phyloP scores from a whole-genome alignment of 37 sponge, comb jelly and placozoan species.

The Petrosia ficiformis region DNA sequence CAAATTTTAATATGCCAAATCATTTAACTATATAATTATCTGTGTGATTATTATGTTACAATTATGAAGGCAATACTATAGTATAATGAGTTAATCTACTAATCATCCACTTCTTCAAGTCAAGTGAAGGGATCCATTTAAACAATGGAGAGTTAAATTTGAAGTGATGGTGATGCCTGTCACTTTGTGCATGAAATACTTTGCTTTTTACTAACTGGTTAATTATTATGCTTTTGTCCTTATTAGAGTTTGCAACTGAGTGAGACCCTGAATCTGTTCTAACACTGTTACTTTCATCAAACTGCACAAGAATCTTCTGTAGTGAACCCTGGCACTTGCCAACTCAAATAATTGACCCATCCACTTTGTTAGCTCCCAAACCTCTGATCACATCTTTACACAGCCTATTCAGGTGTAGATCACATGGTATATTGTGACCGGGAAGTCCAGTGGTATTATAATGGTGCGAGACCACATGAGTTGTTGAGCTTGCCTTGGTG shows the following conservation, averaged over 20 bases:
- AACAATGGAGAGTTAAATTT: no score
- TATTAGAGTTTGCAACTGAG: not conserved
- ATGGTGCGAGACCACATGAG: conserved; percentile 17
- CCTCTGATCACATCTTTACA: conserved; percentile 3
- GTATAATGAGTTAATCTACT: no score
- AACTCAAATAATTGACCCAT: conserved; percentile 2
- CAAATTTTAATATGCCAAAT: no score
- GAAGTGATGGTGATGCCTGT: no score
- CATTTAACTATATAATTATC: no score
- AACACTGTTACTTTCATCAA: not conserved
- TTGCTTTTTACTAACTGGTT: not conserved
- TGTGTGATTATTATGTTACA: no score
- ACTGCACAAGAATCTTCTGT: not conserved
- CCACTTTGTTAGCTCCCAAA: conserved; percentile 28
- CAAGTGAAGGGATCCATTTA: no score
- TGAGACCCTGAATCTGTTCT: not conserved
- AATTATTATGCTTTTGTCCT: not conserved
- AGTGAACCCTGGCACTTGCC: conserved; percentile 1
- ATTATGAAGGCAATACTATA: no score
- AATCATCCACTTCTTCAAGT: no score
- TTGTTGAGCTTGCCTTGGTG: conserved; percentile 21
- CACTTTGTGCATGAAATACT: no score
- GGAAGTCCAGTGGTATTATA: conserved; percentile 12
- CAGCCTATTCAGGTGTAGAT: conserved; percentile 19
- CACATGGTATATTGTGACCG: conserved; percentile 15